A percentile compares a stretch with the other conserved stretches of the same genome.
Conservation (phyloP, 2,797 vertebrate species). For the Lepus townsendii region DNA sequence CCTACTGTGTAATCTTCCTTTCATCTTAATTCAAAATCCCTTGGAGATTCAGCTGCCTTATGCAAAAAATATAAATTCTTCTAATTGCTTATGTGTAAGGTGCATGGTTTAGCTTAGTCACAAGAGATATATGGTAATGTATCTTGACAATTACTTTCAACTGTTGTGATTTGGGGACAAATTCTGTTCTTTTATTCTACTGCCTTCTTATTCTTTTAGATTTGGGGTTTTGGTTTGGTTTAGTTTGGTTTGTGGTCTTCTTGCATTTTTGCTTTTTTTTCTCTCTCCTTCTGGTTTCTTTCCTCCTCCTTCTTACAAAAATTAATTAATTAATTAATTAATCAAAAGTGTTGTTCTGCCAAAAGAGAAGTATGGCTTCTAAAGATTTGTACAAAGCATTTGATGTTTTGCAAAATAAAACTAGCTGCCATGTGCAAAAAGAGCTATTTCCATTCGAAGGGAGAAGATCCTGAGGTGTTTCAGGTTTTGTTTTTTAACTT, state of each 20-base stretch:
- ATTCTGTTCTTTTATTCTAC: not conserved
- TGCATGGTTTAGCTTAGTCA: conserved; percentile 66
- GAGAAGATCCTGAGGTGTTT: not conserved
- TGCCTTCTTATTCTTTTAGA: not conserved
- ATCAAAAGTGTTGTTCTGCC: not conserved
- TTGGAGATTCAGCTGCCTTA: conserved; percentile 73
- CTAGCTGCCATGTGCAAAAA: conserved; percentile 42
- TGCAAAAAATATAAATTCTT: conserved; percentile 75
- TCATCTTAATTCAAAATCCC: conserved; percentile 82
- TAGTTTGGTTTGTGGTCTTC: too few relatives aligned
- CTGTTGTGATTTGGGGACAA: conserved; percentile 43
- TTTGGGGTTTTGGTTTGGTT: not conserved
- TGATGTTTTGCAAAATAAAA: conserved; percentile 79
- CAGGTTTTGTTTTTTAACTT: not conserved
- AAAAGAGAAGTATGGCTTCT: conserved; percentile 55
- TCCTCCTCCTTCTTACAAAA: conserved; percentile 57
- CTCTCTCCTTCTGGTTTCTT: not conserved
- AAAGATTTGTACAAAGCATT: conserved; percentile 48
- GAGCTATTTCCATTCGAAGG: conserved; percentile 69
- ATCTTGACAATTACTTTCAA: conserved; percentile 72
- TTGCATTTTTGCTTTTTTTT: conserved; percentile 15
- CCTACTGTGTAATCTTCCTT: conserved; percentile 80
- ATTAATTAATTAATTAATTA: not conserved
- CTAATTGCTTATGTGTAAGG: conserved; percentile 75
- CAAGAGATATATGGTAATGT: conserved; percentile 58